phyloP scores from a whole-genome alignment of 2,888 invertebrate species.

The Nowickia ferox region DNA sequence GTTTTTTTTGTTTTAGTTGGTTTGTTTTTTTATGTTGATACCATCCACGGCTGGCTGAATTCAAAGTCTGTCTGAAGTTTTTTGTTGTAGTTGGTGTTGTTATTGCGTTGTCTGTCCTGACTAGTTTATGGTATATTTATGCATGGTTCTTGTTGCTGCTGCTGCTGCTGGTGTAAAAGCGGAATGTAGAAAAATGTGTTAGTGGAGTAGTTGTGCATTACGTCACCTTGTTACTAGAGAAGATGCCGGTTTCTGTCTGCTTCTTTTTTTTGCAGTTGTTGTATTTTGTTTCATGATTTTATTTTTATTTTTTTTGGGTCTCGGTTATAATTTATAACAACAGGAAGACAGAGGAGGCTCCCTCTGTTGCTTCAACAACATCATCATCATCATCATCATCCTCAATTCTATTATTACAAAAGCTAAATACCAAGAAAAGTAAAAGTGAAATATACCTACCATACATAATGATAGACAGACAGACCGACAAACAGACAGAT shows the following conservation, averaged over 20 bases:
- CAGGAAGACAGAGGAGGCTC: conserved; percentile 55
- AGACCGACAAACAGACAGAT: conserved; percentile 3
- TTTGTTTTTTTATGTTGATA: conserved; percentile 48
- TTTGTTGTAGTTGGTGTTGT: background rate
- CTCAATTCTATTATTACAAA: conserved; percentile 37
- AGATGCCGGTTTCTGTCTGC: conserved; percentile 65
- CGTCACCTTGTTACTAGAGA: conserved; percentile 79
- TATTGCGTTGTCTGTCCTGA: conserved; percentile 43
- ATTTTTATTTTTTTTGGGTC: conserved; percentile 71
- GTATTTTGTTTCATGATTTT: conserved; percentile 51
- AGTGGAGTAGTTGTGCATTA: conserved; percentile 83
- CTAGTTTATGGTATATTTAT: conserved; percentile 50
- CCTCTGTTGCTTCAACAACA: conserved; percentile 48
- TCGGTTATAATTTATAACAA: conserved; percentile 74
- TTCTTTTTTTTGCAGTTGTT: conserved; percentile 61
- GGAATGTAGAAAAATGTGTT: conserved; percentile 83
- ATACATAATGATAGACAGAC: background rate
- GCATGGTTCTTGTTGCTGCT: conserved; percentile 41
- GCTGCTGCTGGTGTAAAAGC: conserved; percentile 73
- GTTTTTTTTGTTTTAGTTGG: conserved; percentile 17
- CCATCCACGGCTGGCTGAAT: conserved; percentile 45
- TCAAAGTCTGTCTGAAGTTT: conserved; percentile 26
- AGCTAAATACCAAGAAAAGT: conserved; percentile 61
- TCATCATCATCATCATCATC: conserved; percentile 20
- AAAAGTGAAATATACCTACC: conserved; percentile 46